Evolutionary conservation across 1,140 invertebrate genomes (phyloP).

Genomic region (Ericerus pela): DNA sequence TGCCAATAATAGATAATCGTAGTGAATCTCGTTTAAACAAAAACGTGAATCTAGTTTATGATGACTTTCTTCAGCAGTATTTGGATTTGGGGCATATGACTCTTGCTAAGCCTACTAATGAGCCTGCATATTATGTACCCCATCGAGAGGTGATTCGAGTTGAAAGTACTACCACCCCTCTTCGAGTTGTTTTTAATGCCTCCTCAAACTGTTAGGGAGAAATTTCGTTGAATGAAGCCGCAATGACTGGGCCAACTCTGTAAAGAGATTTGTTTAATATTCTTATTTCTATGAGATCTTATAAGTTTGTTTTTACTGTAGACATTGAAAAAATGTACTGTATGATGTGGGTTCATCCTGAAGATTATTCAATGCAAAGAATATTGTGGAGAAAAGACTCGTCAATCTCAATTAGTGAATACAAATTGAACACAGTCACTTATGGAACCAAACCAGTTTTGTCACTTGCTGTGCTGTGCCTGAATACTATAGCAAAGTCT

Average conservation of each 20-base stretch:
- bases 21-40: no score
- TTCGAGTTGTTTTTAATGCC: no score
- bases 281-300: slow-evolving; percentile 24
- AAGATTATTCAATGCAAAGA: slow-evolving; percentile 1
- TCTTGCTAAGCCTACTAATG: no score
- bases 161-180: no score
- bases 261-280: slow-evolving; percentile 26
- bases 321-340: slow-evolving; percentile 14
- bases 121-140: no score
- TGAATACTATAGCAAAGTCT: slow-evolving; percentile 20
- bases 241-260: slow-evolving; percentile 20
- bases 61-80: no score
- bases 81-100: no score
- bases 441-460: slow-evolving; percentile 30
- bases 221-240: no score
- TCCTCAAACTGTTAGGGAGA: no score
- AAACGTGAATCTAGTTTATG: no score
- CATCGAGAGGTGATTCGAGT: no score
- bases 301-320: not conserved
- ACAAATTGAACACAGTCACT: slow-evolving; percentile 22
- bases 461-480: slow-evolving; percentile 27
- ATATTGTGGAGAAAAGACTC: not conserved
- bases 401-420: not conserved
- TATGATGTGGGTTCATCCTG: not conserved
- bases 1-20: no score